A percentile compares a stretch with the other conserved stretches of the same genome.
Conservation (phyloP, 2,797 vertebrate species). For the Onychomys torridus region DNA sequence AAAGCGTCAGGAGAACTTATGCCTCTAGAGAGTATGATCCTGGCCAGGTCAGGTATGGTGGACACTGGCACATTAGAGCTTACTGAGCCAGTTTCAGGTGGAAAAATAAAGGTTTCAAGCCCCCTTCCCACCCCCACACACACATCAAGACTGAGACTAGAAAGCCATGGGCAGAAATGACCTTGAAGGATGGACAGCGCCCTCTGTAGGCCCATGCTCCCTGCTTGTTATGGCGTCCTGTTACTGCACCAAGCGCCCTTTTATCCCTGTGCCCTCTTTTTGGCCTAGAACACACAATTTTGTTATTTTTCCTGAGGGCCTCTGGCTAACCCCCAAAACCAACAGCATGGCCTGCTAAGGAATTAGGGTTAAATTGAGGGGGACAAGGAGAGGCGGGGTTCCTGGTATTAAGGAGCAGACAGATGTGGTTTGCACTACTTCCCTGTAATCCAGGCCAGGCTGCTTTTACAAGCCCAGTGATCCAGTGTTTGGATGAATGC, state of each 20-base stretch:
- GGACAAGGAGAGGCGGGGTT: slow-evolving; percentile 61
- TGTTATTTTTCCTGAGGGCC: slow-evolving; percentile 61
- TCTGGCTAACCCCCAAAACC: slow-evolving; percentile 77
- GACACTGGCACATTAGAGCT: neutral
- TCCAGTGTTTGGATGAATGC: slow-evolving; percentile 38
- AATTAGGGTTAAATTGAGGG: slow-evolving; percentile 76
- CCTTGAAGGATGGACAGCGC: neutral
- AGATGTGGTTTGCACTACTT: slow-evolving; percentile 71
- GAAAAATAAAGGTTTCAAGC: neutral
- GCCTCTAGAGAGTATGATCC: neutral
- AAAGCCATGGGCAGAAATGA: neutral
- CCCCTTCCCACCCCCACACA: too few relatives aligned
- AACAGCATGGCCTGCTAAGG: slow-evolving; percentile 69
- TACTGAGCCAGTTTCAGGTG: neutral
- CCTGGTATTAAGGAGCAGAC: slow-evolving; percentile 50
- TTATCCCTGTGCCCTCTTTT: neutral
- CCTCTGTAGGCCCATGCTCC: neutral
- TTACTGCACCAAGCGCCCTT: neutral
- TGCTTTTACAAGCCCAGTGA: slow-evolving; percentile 54
- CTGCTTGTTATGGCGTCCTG: rapidly evolving
- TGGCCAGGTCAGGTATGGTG: neutral
- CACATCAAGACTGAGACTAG: neutral
- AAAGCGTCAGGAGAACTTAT: neutral
- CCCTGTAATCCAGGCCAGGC: slow-evolving; percentile 35
- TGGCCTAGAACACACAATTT: slow-evolving; percentile 44